Base-by-base conservation (phyloP, 2,113 vertebrate genomes). In the Camelus bactrianus region DNA sequence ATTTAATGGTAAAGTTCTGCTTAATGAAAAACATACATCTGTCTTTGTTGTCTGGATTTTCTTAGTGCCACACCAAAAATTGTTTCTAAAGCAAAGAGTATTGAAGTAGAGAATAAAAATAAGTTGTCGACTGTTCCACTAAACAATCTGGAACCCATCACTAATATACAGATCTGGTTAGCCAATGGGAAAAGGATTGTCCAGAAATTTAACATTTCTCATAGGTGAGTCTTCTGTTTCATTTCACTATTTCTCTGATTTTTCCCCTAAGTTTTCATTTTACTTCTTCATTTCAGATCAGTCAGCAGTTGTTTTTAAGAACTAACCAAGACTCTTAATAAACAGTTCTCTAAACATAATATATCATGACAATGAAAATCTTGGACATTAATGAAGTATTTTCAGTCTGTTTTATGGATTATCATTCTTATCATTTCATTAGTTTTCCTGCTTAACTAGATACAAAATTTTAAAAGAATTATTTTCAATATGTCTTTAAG, bases 81-180 rank as follows among this genome's bases (percentile, higher is more conserved):
- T 70, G 98, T 99, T 95, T 99, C 98, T 97, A 98, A 99, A 98
- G 98, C 97, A 96, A 99, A 99, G 84, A 99, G 98, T 97, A 98
- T 98, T 95, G 99, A 98, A 97, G 98, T 97, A 97, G 98, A 98
- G 89, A 98, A 98, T 92, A 99, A 98, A 97, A 99, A 97, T 97
- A 98, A 95, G 69, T 97, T 99, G 83, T 99, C 99, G 89, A 92
- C 98, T 97, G 99, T 99, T 94, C 98, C 99, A 89, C 98, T 99
- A 97, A 99, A 99, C 97, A 98, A 99, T 95, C 93, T 98, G 97
- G 99, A 99, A 92, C 99, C 99, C 8, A 93, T 99, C 90, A 99
- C 99, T 95, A 99, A 98, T 30, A 92, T 99, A 96, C 99, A 99
- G 98, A 99, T 99, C 95, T 99, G 99, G 99, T 98, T 99, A 98